Conservation (phyloP, 2,797 vertebrate genomes). For the Chiroxiphia lanceolata region DNA sequence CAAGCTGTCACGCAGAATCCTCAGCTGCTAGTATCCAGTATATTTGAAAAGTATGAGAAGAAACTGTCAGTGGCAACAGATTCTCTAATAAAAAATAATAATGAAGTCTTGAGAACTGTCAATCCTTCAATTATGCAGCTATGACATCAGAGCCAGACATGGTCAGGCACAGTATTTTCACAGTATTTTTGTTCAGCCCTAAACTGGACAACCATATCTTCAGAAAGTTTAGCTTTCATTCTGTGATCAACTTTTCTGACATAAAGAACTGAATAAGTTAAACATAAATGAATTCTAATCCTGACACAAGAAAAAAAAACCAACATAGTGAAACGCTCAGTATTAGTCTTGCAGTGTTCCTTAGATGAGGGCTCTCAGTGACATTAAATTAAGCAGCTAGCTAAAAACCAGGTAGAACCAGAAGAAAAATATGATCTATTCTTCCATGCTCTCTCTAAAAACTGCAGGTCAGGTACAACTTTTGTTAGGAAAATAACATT, state of each 20-base stretch:
- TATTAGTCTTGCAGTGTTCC: conserved; percentile 34
- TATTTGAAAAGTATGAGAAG: conserved; percentile 49
- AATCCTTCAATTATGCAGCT: conserved; percentile 32
- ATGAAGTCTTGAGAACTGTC: conserved; percentile 50
- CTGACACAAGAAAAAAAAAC: neutral
- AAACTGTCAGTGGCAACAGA: conserved; percentile 30
- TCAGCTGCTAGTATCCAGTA: conserved; percentile 2
- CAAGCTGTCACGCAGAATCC: conserved; percentile 18
- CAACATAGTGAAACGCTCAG: neutral
- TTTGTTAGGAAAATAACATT: conserved; percentile 76
- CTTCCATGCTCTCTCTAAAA: conserved; percentile 49
- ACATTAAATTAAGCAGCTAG: conserved; percentile 66
- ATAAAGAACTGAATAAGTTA: neutral
- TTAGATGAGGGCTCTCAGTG: conserved; percentile 53
- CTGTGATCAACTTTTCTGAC: conserved; percentile 30
- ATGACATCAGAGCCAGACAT: neutral
- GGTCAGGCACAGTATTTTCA: neutral
- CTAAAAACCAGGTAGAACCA: conserved; percentile 49
- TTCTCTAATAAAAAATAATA: conserved; percentile 56
- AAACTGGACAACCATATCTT: neutral
- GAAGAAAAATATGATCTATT: conserved; percentile 52
- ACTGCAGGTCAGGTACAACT: conserved; percentile 59
- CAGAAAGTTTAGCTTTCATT: conserved; percentile 7
- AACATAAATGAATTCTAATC: conserved; percentile 60
- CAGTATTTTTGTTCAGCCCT: neutral